phyloP scores from a whole-genome alignment of 1,140 invertebrate species.

The Tetramorium parvispinum region DNA sequence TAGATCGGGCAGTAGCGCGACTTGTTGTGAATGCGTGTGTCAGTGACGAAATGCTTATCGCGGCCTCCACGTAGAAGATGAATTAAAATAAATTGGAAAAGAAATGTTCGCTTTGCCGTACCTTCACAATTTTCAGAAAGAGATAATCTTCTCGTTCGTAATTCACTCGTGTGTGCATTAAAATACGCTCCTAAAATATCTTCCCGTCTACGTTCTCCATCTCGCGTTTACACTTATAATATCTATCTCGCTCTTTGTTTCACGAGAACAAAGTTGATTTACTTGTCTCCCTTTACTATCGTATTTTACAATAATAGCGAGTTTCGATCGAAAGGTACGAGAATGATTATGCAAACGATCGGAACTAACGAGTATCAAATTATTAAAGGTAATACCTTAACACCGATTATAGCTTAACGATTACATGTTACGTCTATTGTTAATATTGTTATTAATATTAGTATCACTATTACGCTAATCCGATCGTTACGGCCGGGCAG shows the following conservation, averaged over 20 bases:
- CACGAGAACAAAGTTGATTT: neutral
- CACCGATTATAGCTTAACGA: conserved; percentile 53
- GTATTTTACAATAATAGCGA: neutral
- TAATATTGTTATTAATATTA: conserved; percentile 41
- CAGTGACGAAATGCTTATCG: conserved; percentile 7
- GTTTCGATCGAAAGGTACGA: conserved; percentile 10
- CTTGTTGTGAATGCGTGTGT: conserved; percentile 45
- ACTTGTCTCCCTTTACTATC: neutral
- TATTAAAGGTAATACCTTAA: conserved; percentile 54
- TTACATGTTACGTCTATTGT: conserved; percentile 48
- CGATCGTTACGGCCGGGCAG: conserved; percentile 8
- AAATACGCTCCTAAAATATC: neutral
- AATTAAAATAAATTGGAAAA: neutral
- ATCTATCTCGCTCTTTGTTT: neutral
- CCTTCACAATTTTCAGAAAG: neutral
- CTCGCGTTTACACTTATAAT: neutral
- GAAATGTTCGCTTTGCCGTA: neutral
- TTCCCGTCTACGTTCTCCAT: neutral
- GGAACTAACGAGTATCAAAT: conserved; percentile 64
- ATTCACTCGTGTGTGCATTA: neutral
- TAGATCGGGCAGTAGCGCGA: conserved; percentile 67
- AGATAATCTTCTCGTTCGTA: neutral
- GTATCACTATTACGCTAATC: conserved; percentile 47
- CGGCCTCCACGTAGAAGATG: neutral
- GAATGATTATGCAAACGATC: conserved; percentile 32